phyloP scores from a whole-genome alignment of 2,113 vertebrate species.

The Entomyzon cyanotis region DNA sequence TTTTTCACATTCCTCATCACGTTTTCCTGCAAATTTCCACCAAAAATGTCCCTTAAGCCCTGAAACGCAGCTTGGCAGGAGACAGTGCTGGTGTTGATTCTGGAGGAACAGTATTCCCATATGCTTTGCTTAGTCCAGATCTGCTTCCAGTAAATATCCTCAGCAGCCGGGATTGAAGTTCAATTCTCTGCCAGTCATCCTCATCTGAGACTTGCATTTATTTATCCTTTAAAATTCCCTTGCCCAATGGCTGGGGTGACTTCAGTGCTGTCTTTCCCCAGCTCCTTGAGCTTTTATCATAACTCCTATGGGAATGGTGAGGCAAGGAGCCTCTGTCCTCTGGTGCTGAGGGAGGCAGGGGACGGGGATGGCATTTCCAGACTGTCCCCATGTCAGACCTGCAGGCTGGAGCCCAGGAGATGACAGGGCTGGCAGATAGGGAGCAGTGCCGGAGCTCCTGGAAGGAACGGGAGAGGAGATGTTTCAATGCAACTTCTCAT shows the following conservation, averaged over 20 bases:
- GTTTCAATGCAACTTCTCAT: background rate
- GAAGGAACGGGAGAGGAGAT: background rate
- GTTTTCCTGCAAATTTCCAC: constrained; percentile 18
- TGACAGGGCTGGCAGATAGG: too few relatives aligned
- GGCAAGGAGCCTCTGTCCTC: background rate
- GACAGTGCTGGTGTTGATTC: background rate
- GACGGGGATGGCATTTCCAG: background rate
- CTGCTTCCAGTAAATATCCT: constrained; percentile 5
- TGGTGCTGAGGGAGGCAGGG: background rate
- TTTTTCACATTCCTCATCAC: background rate
- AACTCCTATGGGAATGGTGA: background rate
- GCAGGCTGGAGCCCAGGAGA: background rate
- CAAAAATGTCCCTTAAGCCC: constrained; percentile 7
- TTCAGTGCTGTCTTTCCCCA: background rate
- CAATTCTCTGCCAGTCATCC: background rate
- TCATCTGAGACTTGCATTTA: background rate
- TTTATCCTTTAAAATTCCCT: background rate
- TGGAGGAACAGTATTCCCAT: constrained; percentile 27
- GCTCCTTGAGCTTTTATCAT: background rate
- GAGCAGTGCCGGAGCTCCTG: background rate
- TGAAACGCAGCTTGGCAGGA: background rate
- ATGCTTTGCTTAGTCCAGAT: constrained; percentile 25
- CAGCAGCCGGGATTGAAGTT: background rate
- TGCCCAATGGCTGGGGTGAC: background rate
- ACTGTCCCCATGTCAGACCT: background rate